Evolutionary conservation across 2,113 vertebrate genomes (phyloP).

Genomic region (Corythornis cristatus): DNA sequence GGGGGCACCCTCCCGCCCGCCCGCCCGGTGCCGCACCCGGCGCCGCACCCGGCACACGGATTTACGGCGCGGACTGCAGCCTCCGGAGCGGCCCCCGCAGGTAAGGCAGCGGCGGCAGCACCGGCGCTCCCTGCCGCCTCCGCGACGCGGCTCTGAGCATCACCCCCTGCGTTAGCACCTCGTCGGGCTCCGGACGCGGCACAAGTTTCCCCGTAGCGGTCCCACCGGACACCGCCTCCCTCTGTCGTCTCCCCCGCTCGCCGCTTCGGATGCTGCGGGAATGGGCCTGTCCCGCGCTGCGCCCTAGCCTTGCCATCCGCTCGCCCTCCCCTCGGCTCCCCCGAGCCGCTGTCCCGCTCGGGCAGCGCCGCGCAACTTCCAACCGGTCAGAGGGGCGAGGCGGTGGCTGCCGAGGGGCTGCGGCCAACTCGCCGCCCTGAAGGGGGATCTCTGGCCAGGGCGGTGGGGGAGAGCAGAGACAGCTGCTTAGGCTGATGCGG

Average conservation of each 20-base stretch:
- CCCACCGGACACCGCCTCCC: not conserved
- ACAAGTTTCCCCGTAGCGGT: not conserved
- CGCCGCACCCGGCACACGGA: not conserved
- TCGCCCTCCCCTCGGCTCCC: not conserved
- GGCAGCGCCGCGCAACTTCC: not conserved
- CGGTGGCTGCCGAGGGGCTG: not conserved
- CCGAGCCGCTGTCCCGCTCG: not conserved
- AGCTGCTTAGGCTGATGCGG: not conserved
- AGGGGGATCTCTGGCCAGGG: not conserved
- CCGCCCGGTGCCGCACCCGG: not conserved
- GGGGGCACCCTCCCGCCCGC: not conserved
- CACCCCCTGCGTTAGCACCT: not conserved
- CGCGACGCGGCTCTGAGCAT: not conserved
- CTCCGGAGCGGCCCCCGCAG: not conserved
- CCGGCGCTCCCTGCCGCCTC: not conserved
- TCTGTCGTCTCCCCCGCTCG: no score
- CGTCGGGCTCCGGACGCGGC: not conserved
- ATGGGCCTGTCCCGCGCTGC: not conserved
- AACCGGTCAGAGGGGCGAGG: no score
- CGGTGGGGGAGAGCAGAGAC: not conserved
- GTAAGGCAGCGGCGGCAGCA: not conserved
- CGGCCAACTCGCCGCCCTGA: not conserved
- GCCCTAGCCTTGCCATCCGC: not conserved
- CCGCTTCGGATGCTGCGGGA: not conserved
- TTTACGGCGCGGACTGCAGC: not conserved